A percentile compares a stretch with the other conserved stretches of the same genome.
Evolutionary conservation across 1,140 invertebrate genomes (phyloP).

Genomic region (Aphelenchoides besseyi): DNA sequence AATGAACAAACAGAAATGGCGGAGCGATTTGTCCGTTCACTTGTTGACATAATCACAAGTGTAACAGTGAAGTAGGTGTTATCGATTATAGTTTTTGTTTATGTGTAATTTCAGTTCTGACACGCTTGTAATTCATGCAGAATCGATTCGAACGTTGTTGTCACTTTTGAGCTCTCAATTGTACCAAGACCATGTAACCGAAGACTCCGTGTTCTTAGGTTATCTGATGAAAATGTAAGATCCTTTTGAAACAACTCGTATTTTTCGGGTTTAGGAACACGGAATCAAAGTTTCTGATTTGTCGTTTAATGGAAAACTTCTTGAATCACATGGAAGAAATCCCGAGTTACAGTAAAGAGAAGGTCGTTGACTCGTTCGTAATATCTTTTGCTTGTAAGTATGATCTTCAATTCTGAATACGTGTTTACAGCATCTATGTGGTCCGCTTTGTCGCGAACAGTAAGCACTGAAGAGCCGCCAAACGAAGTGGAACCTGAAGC

Average conservation of each 20-base stretch:
- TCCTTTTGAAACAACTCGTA: too few relatives aligned
- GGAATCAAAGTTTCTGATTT: slow-evolving; percentile 31
- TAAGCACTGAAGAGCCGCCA: slow-evolving; percentile 29
- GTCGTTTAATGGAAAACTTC: slow-evolving; percentile 46
- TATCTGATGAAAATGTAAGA: slow-evolving; percentile 63
- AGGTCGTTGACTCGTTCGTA: slow-evolving; percentile 25
- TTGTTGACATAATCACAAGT: slow-evolving; percentile 75
- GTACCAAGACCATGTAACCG: slow-evolving; percentile 50
- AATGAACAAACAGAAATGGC: slow-evolving; percentile 28
- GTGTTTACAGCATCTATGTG: slow-evolving; percentile 67
- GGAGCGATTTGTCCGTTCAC: slow-evolving; percentile 66
- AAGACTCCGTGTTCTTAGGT: slow-evolving; percentile 68
- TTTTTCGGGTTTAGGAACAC: slow-evolving; percentile 3
- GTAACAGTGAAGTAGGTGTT: slow-evolving; percentile 70
- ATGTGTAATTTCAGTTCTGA: slow-evolving; percentile 71
- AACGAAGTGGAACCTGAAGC: slow-evolving; percentile 33
- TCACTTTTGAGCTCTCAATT: slow-evolving; percentile 70
- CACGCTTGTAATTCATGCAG: slow-evolving; percentile 76
- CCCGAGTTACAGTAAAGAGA: slow-evolving; percentile 22
- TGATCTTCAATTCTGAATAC: slow-evolving; percentile 68
- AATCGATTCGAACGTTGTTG: slow-evolving; percentile 58
- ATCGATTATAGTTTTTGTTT: slow-evolving; percentile 11
- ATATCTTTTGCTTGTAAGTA: slow-evolving; percentile 57
- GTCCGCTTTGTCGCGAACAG: slow-evolving; percentile 49
- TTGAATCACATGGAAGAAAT: slow-evolving; percentile 35